phyloP scores from a whole-genome alignment of 2,888 invertebrate genomes.

The Protodeltote pygarga region DNA sequence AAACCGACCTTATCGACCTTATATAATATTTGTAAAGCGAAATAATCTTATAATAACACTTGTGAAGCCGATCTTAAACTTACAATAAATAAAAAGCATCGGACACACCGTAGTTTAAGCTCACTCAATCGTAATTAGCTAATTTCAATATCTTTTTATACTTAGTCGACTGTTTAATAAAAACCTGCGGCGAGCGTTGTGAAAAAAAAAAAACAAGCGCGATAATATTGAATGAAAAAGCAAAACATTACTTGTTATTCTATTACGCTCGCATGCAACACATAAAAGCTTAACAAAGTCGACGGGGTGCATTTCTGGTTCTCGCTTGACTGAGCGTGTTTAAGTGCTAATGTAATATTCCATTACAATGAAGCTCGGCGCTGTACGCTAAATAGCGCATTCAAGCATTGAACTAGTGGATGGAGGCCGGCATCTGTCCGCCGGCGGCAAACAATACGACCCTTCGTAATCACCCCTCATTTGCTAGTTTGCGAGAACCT shows the following conservation, averaged over 20 bases:
- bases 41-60: not conserved
- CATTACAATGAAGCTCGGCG: constrained; percentile 84
- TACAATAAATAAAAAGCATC: constrained; percentile 41
- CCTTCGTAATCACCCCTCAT: constrained; percentile 79
- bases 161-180: constrained; percentile 67
- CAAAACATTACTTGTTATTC: constrained; percentile 71
- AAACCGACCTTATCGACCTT: constrained; percentile 49
- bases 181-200: constrained; percentile 58
- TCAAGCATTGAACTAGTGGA: constrained; percentile 74
- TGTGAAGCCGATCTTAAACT: not conserved
- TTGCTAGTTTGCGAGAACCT: constrained; percentile 77
- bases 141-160: constrained; percentile 62
- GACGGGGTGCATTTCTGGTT: constrained; percentile 76
- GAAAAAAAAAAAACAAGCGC: constrained; percentile 59
- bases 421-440: constrained; percentile 81
- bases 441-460: constrained; percentile 79
- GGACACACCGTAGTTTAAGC: constrained; percentile 38
- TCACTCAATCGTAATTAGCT: constrained; percentile 46
- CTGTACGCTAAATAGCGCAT: constrained; percentile 85
- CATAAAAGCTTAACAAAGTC: constrained; percentile 72
- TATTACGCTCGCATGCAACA: constrained; percentile 67
- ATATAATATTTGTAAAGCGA: not conserved
- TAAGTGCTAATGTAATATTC: constrained; percentile 87
- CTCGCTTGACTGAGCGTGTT: constrained; percentile 82
- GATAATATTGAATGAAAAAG: constrained; percentile 60